These are phyloP conservation scores for Chrysoperla carnea DNA, from an alignment of 1,140 invertebrate species.

Conservation along the genomic window DNA sequence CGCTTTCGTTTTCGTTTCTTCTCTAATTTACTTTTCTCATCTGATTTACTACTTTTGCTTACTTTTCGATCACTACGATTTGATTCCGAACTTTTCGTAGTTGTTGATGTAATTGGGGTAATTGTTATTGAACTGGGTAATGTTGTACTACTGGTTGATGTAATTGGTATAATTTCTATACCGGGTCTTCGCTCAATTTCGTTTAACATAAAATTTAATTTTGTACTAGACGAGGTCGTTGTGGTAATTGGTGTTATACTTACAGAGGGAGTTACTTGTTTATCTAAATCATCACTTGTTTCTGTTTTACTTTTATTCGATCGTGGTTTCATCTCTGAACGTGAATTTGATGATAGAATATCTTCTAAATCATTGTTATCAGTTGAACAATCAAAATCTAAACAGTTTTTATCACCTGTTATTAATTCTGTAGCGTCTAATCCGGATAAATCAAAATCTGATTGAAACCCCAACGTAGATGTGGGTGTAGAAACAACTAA, in stretches of 20 bases:
- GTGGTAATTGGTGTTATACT: constrained; percentile 58
- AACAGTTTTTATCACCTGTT: constrained; percentile 30
- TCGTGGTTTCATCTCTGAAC: constrained; percentile 20
- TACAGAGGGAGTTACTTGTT: constrained; percentile 50
- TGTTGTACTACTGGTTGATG: constrained; percentile 35
- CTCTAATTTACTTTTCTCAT: constrained; percentile 46
- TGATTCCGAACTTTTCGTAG: constrained; percentile 32
- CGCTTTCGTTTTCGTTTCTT: constrained; percentile 63
- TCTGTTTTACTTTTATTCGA: constrained; percentile 23
- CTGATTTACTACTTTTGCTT: constrained; percentile 32
- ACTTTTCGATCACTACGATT: constrained; percentile 40
- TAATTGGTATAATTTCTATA: constrained; percentile 65
- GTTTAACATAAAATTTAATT: constrained; percentile 39
- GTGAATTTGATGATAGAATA: constrained; percentile 19
- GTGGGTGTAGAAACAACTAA: constrained; percentile 30
- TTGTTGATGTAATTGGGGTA: constrained; percentile 51
- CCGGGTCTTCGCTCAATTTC: constrained; percentile 48
- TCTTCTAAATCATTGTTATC: constrained; percentile 33
- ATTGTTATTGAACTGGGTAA: constrained; percentile 68
- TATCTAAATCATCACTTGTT: constrained; percentile 28
- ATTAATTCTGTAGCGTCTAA: constrained; percentile 37
- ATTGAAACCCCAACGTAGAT: constrained; percentile 37
- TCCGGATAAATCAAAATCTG: constrained; percentile 41
- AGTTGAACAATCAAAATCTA: constrained; percentile 39
- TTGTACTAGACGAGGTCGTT: constrained; percentile 22